phyloP scores from a whole-genome alignment of 2,113 vertebrate genomes.

The Saguinus midas region DNA sequence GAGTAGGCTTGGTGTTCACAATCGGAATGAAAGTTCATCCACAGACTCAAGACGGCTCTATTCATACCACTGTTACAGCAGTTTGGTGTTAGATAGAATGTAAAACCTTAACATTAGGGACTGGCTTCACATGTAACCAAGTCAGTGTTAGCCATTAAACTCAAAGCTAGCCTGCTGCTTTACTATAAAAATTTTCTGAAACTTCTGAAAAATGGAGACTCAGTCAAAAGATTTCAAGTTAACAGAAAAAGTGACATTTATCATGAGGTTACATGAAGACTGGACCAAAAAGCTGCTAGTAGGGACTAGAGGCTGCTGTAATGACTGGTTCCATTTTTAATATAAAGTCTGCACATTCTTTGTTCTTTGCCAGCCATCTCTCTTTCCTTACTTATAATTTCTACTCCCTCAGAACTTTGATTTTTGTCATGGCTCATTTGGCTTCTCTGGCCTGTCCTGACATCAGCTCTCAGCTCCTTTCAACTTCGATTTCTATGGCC shows the following conservation, averaged over 20 bases:
- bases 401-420: neutral
- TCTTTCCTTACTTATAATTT: neutral
- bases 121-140: neutral
- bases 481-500: neutral
- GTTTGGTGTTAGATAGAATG: neutral
- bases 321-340: neutral
- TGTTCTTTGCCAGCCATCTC: neutral
- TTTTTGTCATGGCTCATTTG: neutral
- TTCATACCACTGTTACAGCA: accelerated
- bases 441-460: neutral
- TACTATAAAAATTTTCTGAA: neutral
- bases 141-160: neutral
- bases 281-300: neutral
- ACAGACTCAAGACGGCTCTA: neutral
- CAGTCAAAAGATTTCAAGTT: neutral
- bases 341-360: neutral
- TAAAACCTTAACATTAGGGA: neutral
- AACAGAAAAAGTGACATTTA: neutral
- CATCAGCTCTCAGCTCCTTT: neutral
- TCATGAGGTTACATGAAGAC: neutral
- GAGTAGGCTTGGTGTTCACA: neutral
- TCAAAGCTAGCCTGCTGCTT: neutral
- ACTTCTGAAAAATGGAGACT: neutral
- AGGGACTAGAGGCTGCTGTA: neutral
- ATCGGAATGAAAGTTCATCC: neutral